Evolutionary conservation across 2,797 vertebrate species (phyloP).

Genomic region (Pangasius krempfi): DNA sequence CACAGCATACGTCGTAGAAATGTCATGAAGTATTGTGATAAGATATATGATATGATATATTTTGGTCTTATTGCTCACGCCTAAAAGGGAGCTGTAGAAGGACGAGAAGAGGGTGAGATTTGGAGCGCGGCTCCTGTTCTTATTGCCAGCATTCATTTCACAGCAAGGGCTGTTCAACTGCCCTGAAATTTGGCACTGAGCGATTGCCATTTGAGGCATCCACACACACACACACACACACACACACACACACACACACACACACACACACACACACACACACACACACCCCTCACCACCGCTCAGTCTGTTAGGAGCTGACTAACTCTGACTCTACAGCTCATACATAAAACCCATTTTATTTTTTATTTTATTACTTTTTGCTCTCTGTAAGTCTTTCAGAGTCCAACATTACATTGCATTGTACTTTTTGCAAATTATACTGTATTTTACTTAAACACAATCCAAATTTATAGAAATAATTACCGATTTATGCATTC

Average conservation of each 20-base stretch:
- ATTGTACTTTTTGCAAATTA: not conserved
- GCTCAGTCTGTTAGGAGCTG: too few relatives aligned
- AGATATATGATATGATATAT: not conserved
- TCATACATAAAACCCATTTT: not conserved
- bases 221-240: not conserved
- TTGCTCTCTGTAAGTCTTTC: not conserved
- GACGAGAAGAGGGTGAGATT: not conserved
- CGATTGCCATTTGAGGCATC: not conserved
- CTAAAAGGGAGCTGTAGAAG: not conserved
- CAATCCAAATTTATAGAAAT: not conserved
- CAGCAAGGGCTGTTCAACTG: not conserved
- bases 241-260: constrained; percentile 5
- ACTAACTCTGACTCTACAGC: not conserved
- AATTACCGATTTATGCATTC: not conserved
- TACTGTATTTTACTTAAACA: not conserved
- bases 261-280: not conserved
- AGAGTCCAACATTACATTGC: not conserved
- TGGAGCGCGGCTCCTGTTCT: not conserved
- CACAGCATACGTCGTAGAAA: not conserved
- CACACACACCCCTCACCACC: too few relatives aligned
- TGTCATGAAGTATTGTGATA: not conserved
- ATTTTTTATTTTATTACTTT: not conserved
- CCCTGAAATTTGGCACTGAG: constrained; percentile 1
- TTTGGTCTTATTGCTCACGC: too few relatives aligned
- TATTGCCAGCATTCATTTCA: constrained; percentile 1